Conservation (phyloP, 2,888 invertebrate species). For the Eupeodes luniger region DNA sequence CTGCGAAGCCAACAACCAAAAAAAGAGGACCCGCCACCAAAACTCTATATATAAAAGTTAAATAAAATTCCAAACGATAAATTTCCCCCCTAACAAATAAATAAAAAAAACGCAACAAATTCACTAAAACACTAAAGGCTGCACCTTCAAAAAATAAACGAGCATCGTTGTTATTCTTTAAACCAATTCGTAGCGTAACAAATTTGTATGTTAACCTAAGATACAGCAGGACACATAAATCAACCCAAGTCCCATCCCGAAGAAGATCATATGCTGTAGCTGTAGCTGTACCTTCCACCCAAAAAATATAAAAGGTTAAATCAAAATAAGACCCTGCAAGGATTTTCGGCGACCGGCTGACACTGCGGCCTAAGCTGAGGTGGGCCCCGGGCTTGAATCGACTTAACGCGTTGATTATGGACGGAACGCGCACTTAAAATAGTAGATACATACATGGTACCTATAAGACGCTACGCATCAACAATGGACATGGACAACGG, state of each 20-base stretch:
- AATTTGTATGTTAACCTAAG: slow-evolving; percentile 62
- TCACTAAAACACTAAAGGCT: slow-evolving; percentile 15
- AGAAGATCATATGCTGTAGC: slow-evolving; percentile 36
- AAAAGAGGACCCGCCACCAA: slow-evolving; percentile 53
- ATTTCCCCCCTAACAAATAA: slow-evolving; percentile 12
- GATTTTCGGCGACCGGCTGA: background rate
- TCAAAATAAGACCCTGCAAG: slow-evolving; percentile 21
- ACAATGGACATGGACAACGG: slow-evolving; percentile 34
- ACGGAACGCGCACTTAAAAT: slow-evolving; percentile 32
- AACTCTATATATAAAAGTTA: slow-evolving; percentile 45
- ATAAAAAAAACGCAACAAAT: slow-evolving; percentile 5
- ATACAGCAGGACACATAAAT: slow-evolving; percentile 67
- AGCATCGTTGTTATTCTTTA: slow-evolving; percentile 49
- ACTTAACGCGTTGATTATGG: slow-evolving; percentile 22
- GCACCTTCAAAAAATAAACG: slow-evolving; percentile 43
- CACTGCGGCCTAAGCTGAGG: background rate
- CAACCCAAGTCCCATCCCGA: slow-evolving; percentile 31
- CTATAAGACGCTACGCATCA: background rate
- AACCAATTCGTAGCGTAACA: slow-evolving; percentile 71
- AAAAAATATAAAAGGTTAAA: slow-evolving; percentile 11
- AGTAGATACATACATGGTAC: slow-evolving; percentile 15
- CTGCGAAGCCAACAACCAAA: background rate
- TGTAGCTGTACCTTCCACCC: background rate
- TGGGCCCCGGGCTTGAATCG: background rate
- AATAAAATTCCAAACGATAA: slow-evolving; percentile 35